These are phyloP conservation scores for Scaptomyza polygonia DNA, from an alignment of 2,888 invertebrate genomes.

Conservation along the genomic window DNA sequence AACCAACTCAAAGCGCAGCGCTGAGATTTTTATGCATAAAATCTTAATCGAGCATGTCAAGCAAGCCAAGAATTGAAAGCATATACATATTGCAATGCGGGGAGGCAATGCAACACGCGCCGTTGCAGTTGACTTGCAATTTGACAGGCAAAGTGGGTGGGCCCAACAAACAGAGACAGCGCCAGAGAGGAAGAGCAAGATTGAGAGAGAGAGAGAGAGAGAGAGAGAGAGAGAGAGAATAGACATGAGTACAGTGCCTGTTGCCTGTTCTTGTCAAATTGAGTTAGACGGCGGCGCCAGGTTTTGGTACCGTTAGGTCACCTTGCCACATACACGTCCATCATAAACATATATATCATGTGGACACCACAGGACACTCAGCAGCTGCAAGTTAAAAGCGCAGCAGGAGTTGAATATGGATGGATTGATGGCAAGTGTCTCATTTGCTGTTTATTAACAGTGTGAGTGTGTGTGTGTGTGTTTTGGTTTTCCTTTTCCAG, in stretches of 20 bases:
- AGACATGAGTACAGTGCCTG: slow-evolving; percentile 6
- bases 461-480: slow-evolving; percentile 11
- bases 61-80: slow-evolving; percentile 14
- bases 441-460: slow-evolving; percentile 70
- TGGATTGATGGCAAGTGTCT: slow-evolving; percentile 46
- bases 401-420: slow-evolving; percentile 54
- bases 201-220: neutral
- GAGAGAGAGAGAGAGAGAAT: slow-evolving; percentile 15
- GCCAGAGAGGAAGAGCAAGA: slow-evolving; percentile 9
- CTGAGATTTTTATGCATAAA: slow-evolving; percentile 72
- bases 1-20: slow-evolving; percentile 16
- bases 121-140: slow-evolving; percentile 74
- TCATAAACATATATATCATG: slow-evolving; percentile 58
- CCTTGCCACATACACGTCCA: slow-evolving; percentile 37
- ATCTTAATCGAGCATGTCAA: slow-evolving; percentile 71
- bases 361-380: slow-evolving; percentile 62
- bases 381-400: slow-evolving; percentile 29
- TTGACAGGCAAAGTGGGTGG: slow-evolving; percentile 69
- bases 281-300: slow-evolving; percentile 74
- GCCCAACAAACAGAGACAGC: slow-evolving; percentile 37
- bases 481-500: slow-evolving; percentile 39
- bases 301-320: slow-evolving; percentile 52
- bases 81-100: slow-evolving; percentile 21
- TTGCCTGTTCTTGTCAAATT: slow-evolving; percentile 71
- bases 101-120: slow-evolving; percentile 64